Evolutionary conservation across 1,140 invertebrate genomes (phyloP).

Genomic region (Drosophila melanica): DNA sequence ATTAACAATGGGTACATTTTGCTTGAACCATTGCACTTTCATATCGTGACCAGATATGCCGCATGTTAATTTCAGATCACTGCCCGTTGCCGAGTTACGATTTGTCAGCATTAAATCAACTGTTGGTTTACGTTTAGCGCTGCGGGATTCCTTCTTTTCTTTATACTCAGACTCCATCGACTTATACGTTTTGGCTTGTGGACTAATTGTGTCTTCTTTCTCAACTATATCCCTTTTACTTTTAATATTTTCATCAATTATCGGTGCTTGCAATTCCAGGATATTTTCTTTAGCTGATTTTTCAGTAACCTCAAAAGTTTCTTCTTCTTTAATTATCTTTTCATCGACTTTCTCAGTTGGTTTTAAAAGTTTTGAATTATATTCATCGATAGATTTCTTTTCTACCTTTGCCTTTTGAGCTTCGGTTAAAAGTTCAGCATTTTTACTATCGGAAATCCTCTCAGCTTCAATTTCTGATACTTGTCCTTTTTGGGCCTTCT

Average conservation of each 20-base stretch:
- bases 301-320: conserved; percentile 20
- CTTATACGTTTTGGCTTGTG: conserved; percentile 35
- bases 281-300: no score
- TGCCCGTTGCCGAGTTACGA: conserved; percentile 89
- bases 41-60: conserved; percentile 92
- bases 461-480: no score
- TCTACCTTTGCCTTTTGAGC: no score
- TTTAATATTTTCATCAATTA: background rate
- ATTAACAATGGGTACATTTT: conserved; percentile 85
- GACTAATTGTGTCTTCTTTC: conserved; percentile 28
- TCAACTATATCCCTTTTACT: conserved; percentile 8
- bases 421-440: no score
- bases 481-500: conserved; percentile 1
- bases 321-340: no score
- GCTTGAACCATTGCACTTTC: conserved; percentile 92
- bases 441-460: background rate
- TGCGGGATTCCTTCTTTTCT: conserved; percentile 68
- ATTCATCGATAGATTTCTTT: no score
- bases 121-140: conserved; percentile 88
- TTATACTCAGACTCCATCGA: conserved; percentile 69
- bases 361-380: no score
- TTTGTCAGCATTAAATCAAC: conserved; percentile 92
- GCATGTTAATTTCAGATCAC: conserved; percentile 92
- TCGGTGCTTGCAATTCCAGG: no score
- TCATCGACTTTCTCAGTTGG: no score